Conservation (phyloP, 2,113 vertebrate species). For the Apodemus sylvaticus region DNA sequence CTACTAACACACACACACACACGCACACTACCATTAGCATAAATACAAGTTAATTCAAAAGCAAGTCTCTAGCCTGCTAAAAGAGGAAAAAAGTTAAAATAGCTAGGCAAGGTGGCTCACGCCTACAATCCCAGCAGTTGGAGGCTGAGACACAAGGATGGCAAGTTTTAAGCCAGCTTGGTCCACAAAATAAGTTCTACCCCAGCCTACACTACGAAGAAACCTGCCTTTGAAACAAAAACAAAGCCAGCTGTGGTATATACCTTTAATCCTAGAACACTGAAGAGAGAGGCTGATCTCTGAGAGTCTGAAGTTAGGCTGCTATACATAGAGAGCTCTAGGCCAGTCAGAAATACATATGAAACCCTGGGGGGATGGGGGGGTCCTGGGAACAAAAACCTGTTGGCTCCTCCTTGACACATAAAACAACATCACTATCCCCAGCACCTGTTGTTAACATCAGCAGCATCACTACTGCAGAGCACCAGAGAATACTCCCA, state of each 20-base stretch:
- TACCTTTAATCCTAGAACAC: not conserved
- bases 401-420: not conserved
- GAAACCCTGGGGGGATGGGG: not conserved
- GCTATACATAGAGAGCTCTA: not conserved
- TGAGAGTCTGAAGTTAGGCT: not conserved
- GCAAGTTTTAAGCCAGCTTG: not conserved
- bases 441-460: not conserved
- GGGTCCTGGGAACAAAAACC: not conserved
- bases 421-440: not conserved
- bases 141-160: not conserved
- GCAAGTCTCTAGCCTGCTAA: not conserved
- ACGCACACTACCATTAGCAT: not conserved
- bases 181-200: not conserved
- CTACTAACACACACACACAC: not conserved
- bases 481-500: not conserved
- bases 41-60: slow-evolving; percentile 7
- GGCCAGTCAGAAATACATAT: not conserved
- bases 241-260: not conserved
- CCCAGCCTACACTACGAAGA: not conserved
- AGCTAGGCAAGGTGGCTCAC: not conserved
- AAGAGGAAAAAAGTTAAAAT: not conserved
- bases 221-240: not conserved
- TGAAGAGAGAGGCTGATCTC: not conserved
- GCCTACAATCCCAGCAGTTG: not conserved
- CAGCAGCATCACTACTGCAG: not conserved